phyloP scores from a whole-genome alignment of 1,140 invertebrate genomes.

The Yoshiicerus persimilis region DNA sequence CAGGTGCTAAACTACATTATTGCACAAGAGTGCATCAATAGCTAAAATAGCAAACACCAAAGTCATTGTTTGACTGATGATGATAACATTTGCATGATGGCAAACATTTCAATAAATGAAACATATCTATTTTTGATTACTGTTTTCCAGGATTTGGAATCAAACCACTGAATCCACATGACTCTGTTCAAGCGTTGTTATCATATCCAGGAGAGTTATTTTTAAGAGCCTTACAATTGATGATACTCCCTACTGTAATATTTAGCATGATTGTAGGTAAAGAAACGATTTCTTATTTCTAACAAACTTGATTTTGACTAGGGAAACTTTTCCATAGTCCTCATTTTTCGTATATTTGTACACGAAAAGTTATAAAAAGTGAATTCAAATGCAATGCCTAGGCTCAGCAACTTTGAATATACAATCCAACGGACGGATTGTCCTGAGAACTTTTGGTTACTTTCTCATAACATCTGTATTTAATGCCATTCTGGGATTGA shows the following conservation, averaged over 20 bases:
- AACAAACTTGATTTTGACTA: too few species aligned
- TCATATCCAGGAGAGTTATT: constrained; percentile 87
- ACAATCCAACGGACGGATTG: constrained; percentile 80
- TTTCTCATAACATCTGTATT: constrained; percentile 78
- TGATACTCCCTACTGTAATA: constrained; percentile 84
- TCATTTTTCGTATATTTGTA: too few species aligned
- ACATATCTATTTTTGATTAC: background rate
- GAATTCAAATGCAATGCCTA: too few species aligned
- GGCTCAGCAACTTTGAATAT: constrained; percentile 82
- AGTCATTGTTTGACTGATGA: too few species aligned
- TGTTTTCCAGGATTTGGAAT: constrained; percentile 67
- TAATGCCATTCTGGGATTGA: constrained; percentile 74
- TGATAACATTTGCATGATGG: too few species aligned
- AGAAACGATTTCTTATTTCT: constrained; percentile 24
- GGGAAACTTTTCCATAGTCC: too few species aligned
- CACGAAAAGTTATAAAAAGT: too few species aligned
- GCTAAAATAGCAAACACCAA: too few species aligned
- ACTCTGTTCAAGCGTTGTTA: constrained; percentile 72
- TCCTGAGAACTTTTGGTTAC: constrained; percentile 73
- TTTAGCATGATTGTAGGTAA: constrained; percentile 78
- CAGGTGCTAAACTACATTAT: too few species aligned
- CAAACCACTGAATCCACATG: constrained; percentile 66
- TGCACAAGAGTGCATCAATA: too few species aligned
- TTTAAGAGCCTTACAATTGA: constrained; percentile 80
- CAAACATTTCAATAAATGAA: too few species aligned